Evolutionary conservation across 2,113 vertebrate species (phyloP), one percentile per base, ranked within the genome.

Genomic region (Salvelinus alpinus): DNA sequence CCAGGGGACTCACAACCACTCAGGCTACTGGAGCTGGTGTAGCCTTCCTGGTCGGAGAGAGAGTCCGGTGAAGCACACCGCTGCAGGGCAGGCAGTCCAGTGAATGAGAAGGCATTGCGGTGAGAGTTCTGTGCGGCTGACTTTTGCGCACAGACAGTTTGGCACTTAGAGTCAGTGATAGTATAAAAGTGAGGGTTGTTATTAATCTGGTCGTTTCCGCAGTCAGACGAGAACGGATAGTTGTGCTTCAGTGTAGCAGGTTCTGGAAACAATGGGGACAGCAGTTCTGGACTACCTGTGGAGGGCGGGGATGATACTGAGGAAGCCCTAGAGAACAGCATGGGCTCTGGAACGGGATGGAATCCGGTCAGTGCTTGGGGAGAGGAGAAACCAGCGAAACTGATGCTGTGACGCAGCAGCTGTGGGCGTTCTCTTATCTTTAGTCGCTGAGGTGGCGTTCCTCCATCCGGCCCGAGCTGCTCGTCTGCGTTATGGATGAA

Each of bases 401-500:
- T 94, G 12, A 94, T 27, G 80, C 94, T 94, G 80, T 94, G 94
- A 0, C 89, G 87, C 18, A 93, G 80, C 25, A 88, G 79, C 7
- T 62, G 93, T 73, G 84, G 92, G 64, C 86, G 82, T 22, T 79
- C 74, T 12, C 87, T 81, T 59, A 60, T 11, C 80, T 79, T 90
- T 22, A 71, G 88, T 16, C 65, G 80, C 60, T 82, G 81, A 0
- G 47, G 29, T 64, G 62, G 12, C 25, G 0, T 22, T 14, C 22
- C 20, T 13, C 22, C n/a, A 3, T 29, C 1, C 12, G 7, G 68
- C 51, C 1, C 31, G 27, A 48, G n/a, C 0, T 75, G 69, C 48
- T 88, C 59, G 88, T 96, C 96, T 0, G 95, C 95, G 4, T 96
- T 95, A 91, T 97, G 96, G 80, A 97, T 94, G 90, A 97, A 97